Evolutionary conservation across 2,888 invertebrate species (phyloP).

Genomic region (Oscheius sp.): DNA sequence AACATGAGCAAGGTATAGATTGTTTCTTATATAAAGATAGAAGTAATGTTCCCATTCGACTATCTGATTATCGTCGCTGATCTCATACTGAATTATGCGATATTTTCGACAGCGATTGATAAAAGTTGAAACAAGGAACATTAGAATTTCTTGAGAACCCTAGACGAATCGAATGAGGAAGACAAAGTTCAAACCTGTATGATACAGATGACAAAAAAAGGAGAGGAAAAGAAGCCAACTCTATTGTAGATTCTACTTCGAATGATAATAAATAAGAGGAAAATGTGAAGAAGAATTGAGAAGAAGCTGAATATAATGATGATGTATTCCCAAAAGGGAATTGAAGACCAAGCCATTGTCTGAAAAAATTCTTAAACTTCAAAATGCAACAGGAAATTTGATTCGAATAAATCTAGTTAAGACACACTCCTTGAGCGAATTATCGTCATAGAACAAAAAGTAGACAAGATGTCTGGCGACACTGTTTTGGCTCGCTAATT

Average conservation of each 20-base stretch:
- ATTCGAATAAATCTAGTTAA: no score
- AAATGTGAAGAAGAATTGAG: not conserved
- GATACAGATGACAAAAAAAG: not conserved
- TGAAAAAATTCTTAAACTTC: no score
- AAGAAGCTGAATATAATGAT: not conserved
- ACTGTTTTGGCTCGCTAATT: no score
- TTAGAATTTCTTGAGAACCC: not conserved
- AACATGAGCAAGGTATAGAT: constrained; percentile 12
- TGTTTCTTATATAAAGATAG: constrained; percentile 1
- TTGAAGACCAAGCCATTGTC: no score
- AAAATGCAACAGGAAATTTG: no score
- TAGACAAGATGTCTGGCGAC: no score
- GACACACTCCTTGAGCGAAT: no score
- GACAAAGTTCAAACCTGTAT: not conserved
- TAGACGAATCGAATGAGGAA: not conserved
- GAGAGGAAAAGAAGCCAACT: not conserved
- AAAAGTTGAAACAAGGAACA: not conserved
- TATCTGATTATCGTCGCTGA: not conserved
- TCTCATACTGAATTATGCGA: not conserved
- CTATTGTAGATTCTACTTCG: not conserved
- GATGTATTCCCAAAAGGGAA: constrained; percentile 1
- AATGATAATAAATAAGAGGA: not conserved
- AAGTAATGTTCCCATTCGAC: constrained; percentile 6
- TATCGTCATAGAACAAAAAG: no score
- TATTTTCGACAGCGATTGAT: constrained; percentile 9